A percentile compares a stretch with the other conserved stretches of the same genome.
These are phyloP conservation scores for Cephus pulcher DNA, from an alignment of 2,888 invertebrate genomes.

Conservation along the genomic window DNA sequence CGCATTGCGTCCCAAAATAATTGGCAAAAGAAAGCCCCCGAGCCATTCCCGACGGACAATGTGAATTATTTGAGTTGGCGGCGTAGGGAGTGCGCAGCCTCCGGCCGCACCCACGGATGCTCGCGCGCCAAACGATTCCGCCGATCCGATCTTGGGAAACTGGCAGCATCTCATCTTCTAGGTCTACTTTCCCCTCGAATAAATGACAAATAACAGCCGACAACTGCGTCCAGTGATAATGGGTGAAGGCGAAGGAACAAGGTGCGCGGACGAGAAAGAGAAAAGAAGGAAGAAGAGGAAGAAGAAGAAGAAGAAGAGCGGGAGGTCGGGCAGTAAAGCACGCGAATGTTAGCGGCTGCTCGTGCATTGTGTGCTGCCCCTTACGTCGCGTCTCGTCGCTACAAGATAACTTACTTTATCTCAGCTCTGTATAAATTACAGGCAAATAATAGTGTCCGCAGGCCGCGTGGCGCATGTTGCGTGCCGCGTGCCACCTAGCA, in stretches of 20 bases:
- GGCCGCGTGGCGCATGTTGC: slow-evolving; percentile 22
- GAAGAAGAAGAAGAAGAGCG: slow-evolving; percentile 13
- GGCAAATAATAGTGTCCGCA: slow-evolving; percentile 49
- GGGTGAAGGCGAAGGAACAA: too few relatives aligned
- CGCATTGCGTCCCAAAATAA: slow-evolving; percentile 62
- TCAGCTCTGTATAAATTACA: slow-evolving; percentile 51
- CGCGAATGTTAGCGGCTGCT: slow-evolving; percentile 1
- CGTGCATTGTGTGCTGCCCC: slow-evolving; percentile 13
- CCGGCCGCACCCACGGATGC: not conserved
- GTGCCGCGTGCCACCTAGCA: slow-evolving; percentile 2
- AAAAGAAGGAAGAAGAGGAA: slow-evolving; percentile 12
- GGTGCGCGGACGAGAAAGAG: not conserved
- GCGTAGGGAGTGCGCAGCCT: slow-evolving; percentile 33
- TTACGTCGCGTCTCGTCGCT: slow-evolving; percentile 14
- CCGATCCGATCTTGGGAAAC: too few relatives aligned
- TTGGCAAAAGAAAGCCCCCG: slow-evolving; percentile 64
- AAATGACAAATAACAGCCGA: too few relatives aligned
- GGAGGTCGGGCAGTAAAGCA: slow-evolving; percentile 27
- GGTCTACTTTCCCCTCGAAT: too few relatives aligned
- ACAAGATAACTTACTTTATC: slow-evolving; percentile 55
- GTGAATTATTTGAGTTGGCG: slow-evolving; percentile 66
- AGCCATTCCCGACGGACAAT: slow-evolving; percentile 65
- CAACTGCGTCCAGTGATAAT: too few relatives aligned
- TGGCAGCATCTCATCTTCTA: too few relatives aligned
- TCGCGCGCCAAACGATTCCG: too few relatives aligned